Base-by-base conservation (phyloP, 2,113 vertebrate genomes). In the Engraulis encrasicolus region DNA sequence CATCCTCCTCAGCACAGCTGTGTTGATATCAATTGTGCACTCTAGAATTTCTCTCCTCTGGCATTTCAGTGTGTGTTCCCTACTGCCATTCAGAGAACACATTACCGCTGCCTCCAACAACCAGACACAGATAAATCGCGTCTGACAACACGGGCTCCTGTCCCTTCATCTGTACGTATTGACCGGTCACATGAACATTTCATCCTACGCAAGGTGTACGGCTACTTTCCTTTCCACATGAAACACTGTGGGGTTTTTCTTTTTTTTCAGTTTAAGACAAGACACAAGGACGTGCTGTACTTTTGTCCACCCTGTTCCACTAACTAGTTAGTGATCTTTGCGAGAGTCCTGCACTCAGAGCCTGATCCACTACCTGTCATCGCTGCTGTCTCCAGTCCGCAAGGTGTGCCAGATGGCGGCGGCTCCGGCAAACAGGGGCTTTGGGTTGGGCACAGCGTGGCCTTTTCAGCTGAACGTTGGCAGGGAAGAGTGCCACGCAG, bases 71-170 rank as follows among this genome's bases (percentile, higher is more conserved):
- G 86, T 71, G 86, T 71, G 89, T 87, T 86, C n/a, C 81, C 12
- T 83, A 82, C 90, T 88, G 89, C 91, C 89, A 90, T 92, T 92
- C 92, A 89, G 86, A 91, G 88, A 90, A 82, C 81, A 89, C 86
- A 87, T 90, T 87, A 87, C 87, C 61, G 54, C 61, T 81, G 58
- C 86, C 58, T 89, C 79, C 34, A 84, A 78, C 52, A 48, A 45
- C 61, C 66, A 54, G 80, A 87, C 50, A 48, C 86, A 80, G 84
- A 87, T 87, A 82, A 89, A 88, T 89, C 80, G 82, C 80, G 78
- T 88, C 45, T 89, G 85, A 88, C 86, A 87, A 81, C 81, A 86
- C 50, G 50, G 78, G 49, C 78, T 79, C 66, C 58, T 80, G 52
- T 37, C n/a, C 71, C 54, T 61, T 66, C 37, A 85, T 77, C 58